Percentiles rank a stretch among this genome's conserved stretches.
phyloP scores from a whole-genome alignment of 2,888 invertebrate genomes.

The Eupithecia subumbrata region DNA sequence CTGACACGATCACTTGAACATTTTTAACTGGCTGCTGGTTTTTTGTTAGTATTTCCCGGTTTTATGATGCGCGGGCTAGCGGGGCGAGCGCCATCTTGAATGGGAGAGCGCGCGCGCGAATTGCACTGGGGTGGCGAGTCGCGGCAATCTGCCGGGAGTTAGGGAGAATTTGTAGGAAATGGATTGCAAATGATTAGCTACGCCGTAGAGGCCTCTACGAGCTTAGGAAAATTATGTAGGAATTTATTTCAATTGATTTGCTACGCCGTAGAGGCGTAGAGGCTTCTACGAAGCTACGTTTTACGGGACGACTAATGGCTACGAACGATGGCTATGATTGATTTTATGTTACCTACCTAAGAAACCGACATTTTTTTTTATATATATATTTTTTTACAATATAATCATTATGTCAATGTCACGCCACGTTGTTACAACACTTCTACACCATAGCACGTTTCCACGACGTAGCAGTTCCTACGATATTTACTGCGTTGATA shows the following conservation, averaged over 20 bases:
- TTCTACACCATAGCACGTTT: neutral
- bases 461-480: neutral
- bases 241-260: neutral
- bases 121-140: constrained; percentile 57
- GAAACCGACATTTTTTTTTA: too few relatives aligned
- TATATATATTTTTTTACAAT: too few relatives aligned
- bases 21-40: constrained; percentile 59
- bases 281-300: neutral
- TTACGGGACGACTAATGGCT: neutral
- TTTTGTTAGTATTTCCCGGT: constrained; percentile 55
- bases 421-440: too few relatives aligned
- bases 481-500: neutral
- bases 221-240: neutral
- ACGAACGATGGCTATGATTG: neutral
- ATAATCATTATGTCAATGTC: neutral
- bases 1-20: constrained; percentile 73
- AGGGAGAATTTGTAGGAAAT: constrained; percentile 7
- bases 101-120: constrained; percentile 79
- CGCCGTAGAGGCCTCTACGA: neutral
- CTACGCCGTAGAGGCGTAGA: neutral
- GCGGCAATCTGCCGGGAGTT: constrained; percentile 33
- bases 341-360: neutral
- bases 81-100: constrained; percentile 75
- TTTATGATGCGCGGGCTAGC: constrained; percentile 72
- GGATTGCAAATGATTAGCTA: neutral